These are phyloP conservation scores for Neolamprologus multifasciatus DNA, from an alignment of 2,797 vertebrate genomes.

Conservation along the genomic window DNA sequence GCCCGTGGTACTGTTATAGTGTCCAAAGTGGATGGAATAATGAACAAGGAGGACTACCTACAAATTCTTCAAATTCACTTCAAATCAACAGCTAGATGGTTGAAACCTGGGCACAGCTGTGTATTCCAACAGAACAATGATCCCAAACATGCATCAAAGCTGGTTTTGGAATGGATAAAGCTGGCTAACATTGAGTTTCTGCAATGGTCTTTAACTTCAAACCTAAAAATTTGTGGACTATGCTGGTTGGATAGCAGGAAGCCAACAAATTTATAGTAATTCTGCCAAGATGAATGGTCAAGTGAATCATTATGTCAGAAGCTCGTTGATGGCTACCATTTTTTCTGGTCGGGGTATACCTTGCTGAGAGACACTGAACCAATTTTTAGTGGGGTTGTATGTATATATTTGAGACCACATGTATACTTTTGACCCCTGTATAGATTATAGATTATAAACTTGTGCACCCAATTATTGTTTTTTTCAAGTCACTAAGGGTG, in stretches of 20 bases:
- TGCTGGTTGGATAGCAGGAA: neutral
- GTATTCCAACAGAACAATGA: neutral
- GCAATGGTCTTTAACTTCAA: neutral
- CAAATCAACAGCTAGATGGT: neutral
- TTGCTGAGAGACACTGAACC: neutral
- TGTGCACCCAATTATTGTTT: neutral
- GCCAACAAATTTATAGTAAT: neutral
- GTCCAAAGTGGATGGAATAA: accelerated
- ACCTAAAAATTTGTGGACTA: neutral
- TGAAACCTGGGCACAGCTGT: neutral
- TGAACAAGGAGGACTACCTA: neutral
- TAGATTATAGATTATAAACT: neutral
- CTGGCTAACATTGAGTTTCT: neutral
- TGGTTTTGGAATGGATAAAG: neutral
- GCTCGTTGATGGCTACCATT: neutral
- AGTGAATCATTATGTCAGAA: neutral
- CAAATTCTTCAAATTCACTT: neutral
- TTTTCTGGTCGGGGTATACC: accelerated
- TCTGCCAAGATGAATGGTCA: neutral
- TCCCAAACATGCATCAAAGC: neutral
- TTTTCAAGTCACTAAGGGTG: neutral
- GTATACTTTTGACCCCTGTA: neutral
- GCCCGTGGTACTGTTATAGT: neutral
- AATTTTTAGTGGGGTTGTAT: neutral
- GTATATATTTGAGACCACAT: neutral